Evolutionary conservation across 2,113 vertebrate species (phyloP).

Genomic region (Megaptera novaeangliae): DNA sequence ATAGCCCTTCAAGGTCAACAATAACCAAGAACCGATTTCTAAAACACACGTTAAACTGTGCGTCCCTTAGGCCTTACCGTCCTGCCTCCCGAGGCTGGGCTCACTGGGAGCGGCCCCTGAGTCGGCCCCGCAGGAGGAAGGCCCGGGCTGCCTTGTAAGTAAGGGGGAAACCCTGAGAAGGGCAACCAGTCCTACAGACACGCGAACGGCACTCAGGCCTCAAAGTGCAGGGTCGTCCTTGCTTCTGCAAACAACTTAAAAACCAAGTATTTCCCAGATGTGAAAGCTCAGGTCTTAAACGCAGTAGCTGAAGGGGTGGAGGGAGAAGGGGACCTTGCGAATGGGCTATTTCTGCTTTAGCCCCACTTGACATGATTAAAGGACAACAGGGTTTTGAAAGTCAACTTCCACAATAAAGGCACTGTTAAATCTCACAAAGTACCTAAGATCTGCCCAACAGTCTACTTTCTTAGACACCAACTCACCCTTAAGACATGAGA

Average conservation of each 20-base stretch:
- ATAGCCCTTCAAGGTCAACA: background rate
- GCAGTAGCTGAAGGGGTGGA: background rate
- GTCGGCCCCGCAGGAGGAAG: background rate
- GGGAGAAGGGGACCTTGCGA: slow-evolving; percentile 17
- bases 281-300: slow-evolving; percentile 49
- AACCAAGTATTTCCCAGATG: slow-evolving; percentile 65
- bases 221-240: slow-evolving; percentile 38
- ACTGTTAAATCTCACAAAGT: slow-evolving; percentile 65
- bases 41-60: background rate
- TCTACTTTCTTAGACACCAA: slow-evolving; percentile 33
- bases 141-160: background rate
- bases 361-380: slow-evolving; percentile 9
- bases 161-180: background rate
- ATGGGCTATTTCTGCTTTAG: slow-evolving; percentile 44
- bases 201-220: background rate
- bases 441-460: slow-evolving; percentile 18
- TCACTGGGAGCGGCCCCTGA: background rate
- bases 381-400: slow-evolving; percentile 63
- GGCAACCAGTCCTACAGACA: slow-evolving; percentile 47
- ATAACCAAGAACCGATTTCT: background rate
- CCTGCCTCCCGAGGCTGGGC: background rate
- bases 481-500: slow-evolving; percentile 46
- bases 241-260: slow-evolving; percentile 51
- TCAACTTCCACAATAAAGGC: slow-evolving; percentile 72
- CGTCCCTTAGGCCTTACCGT: background rate